Evolutionary conservation across 2,113 vertebrate species (phyloP), one percentile per base, ranked within the genome.

Genomic region (Mirounga angustirostris): DNA sequence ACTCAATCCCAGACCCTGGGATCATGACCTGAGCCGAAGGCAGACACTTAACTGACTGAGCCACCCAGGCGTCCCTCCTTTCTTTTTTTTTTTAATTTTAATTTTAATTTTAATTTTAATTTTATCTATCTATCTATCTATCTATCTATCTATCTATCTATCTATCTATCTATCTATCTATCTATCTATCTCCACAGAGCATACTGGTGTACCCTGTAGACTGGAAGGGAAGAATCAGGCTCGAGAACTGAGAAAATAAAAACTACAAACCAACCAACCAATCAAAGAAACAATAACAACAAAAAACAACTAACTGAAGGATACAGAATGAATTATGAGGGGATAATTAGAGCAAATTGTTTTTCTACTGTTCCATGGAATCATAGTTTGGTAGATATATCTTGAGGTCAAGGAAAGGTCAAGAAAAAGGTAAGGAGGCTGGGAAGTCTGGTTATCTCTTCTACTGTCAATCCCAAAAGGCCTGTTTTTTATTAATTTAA

Each of bases 211-310:
- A 92, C 15, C 8, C 52, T 74, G 11, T 19, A n/a, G 50, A 74
- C 6, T 92, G 21, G 54, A 89, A 84, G 59, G 59, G 69, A 95
- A 84, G 69, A 89, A 61, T 61, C n/a, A 95, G n/a, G 19, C 26
- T 40, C 15, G 83, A 95, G 21, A 92, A 52, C 14, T 96, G 12
- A 85, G 46, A 94, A 91, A 96, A 79, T 71, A 90, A 83, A 96
- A 88, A 67, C 33, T 30, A 3, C 4, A 69, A 83, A 56, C 18
- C 30, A 73, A 50, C 12, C 80, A 74, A 33, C 12, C 40, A 81
- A 63, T 22, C 52, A 80, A 95, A 22, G n/a, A 65, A 81, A 76
- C 16, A 71, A 89, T 7, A 79, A 65, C 5, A 63, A 78, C 14
- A 79, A 73, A 80, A 30, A 54, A 22, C 13, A 43, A 43, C 22